Conservation (phyloP, 2,888 invertebrate genomes). For the Tachina lurida region DNA sequence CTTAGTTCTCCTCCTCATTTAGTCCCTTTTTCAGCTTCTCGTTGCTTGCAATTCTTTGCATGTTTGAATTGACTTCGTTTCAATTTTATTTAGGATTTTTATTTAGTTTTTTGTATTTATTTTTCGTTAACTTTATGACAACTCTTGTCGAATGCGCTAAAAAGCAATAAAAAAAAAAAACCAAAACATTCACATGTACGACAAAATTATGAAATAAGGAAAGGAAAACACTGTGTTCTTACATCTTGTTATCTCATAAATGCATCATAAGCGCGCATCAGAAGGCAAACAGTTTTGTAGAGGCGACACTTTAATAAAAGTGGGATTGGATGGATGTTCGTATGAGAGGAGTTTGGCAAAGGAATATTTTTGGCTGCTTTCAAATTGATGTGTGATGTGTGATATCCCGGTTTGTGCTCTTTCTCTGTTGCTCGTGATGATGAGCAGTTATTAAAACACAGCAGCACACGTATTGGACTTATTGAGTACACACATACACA, state of each 20-base stretch:
- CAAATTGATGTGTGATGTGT: constrained; percentile 44
- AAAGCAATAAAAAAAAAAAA: constrained; percentile 48
- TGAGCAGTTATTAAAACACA: constrained; percentile 69
- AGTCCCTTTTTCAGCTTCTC: constrained; percentile 60
- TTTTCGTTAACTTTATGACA: constrained; percentile 70
- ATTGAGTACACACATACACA: constrained; percentile 32
- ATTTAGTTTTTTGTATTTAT: constrained; percentile 28
- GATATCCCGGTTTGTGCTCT: constrained; percentile 47
- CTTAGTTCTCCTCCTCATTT: constrained; percentile 63
- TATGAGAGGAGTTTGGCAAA: constrained; percentile 12
- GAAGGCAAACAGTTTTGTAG: constrained; percentile 72
- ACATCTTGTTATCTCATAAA: constrained; percentile 73
- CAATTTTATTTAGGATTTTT: constrained; percentile 55
- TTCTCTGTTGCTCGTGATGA: constrained; percentile 53
- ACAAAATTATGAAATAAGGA: constrained; percentile 53
- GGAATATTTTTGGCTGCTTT: constrained; percentile 7
- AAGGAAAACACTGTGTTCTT: constrained; percentile 63
- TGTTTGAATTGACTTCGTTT: constrained; percentile 67
- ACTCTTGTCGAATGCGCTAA: constrained; percentile 70
- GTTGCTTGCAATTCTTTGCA: constrained; percentile 68
- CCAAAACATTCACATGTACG: constrained; percentile 20
- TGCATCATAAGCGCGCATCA: constrained; percentile 72
- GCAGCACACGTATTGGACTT: constrained; percentile 63
- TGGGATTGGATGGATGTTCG: constrained; percentile 33
- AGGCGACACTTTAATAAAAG: constrained; percentile 71